Percentiles rank a stretch among this genome's conserved stretches.
These are phyloP conservation scores for Tragelaphus oryx DNA, from an alignment of 2,797 vertebrate genomes.

Conservation along the genomic window DNA sequence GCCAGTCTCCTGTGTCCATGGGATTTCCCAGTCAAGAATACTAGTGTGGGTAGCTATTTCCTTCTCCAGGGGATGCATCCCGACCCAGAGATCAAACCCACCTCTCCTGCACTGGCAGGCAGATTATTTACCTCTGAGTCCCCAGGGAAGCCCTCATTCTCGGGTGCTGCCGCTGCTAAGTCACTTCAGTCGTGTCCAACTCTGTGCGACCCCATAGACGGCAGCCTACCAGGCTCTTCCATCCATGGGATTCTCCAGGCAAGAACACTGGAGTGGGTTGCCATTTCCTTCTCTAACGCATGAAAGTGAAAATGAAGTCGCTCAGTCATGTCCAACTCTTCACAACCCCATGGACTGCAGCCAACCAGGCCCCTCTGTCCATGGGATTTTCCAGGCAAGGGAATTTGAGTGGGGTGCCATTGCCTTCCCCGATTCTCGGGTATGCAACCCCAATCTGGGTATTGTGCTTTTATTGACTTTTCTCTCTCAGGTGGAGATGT, in stretches of 20 bases:
- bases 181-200: accelerated
- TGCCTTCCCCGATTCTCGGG: not conserved
- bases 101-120: not conserved
- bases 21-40: not conserved
- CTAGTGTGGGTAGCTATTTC: not conserved
- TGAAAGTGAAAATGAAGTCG: not conserved
- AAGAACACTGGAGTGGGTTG: not conserved
- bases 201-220: accelerated
- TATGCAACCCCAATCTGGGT: not conserved
- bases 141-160: not conserved
- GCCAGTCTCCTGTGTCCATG: not conserved
- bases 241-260: not conserved
- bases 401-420: accelerated
- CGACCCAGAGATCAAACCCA: not conserved
- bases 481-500: not conserved
- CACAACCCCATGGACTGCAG: not conserved
- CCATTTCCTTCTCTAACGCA: not conserved
- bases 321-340: not conserved
- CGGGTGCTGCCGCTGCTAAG: not conserved
- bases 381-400: not conserved
- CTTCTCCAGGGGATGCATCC: not conserved
- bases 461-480: not conserved
- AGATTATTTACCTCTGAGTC: not conserved
- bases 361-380: not conserved
- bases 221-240: not conserved